phyloP scores from a whole-genome alignment of 2,797 vertebrate species.

The Toxotes lorentzi region DNA sequence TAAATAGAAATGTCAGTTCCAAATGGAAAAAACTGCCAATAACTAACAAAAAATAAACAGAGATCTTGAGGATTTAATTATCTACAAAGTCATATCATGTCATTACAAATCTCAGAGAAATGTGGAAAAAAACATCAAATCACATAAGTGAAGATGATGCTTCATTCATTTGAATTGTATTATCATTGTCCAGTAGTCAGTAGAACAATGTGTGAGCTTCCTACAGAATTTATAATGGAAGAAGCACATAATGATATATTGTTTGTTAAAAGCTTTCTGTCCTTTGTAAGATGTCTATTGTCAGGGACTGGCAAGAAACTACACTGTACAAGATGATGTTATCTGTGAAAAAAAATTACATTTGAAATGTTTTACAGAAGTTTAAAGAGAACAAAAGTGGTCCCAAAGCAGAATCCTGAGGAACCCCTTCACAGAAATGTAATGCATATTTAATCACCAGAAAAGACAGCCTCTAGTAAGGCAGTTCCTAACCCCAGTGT shows the following conservation, averaged over 20 bases:
- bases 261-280: neutral
- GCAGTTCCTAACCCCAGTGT: neutral
- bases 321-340: neutral
- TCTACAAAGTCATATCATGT: neutral
- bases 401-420: neutral
- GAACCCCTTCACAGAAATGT: neutral
- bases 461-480: neutral
- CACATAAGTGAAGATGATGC: neutral
- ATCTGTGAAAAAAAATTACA: neutral
- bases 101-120: neutral
- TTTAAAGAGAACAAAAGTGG: neutral
- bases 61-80: neutral
- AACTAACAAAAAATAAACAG: neutral
- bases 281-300: neutral
- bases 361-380: neutral
- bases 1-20: neutral
- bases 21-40: neutral
- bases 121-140: neutral
- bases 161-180: neutral
- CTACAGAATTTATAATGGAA: neutral
- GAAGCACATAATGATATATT: neutral
- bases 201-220: neutral
- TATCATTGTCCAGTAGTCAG: no score
- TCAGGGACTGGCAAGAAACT: neutral
- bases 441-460: neutral